A percentile compares a stretch with the other conserved stretches of the same genome.
These are phyloP conservation scores for Molanna angustata DNA, from an alignment of 2,888 invertebrate genomes.

Conservation along the genomic window DNA sequence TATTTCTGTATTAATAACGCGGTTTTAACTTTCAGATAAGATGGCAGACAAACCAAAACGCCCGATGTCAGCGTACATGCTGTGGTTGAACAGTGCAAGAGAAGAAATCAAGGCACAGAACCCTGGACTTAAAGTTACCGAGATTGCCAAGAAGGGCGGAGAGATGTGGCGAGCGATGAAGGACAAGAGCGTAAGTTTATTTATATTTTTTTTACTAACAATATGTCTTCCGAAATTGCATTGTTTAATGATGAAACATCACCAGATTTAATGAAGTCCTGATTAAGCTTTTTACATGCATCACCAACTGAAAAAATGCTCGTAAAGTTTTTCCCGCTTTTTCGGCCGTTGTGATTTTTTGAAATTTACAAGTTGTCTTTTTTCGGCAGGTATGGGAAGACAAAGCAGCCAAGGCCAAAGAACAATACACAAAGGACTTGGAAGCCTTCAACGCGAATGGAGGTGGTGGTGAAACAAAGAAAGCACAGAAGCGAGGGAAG, in stretches of 20 bases:
- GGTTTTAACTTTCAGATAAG: slow-evolving; percentile 37
- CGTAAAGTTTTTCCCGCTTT: neutral
- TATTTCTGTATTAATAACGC: neutral
- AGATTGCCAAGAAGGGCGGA: slow-evolving; percentile 92
- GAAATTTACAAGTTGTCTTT: slow-evolving; percentile 2
- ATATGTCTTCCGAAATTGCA: neutral
- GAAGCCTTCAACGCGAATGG: slow-evolving; percentile 85
- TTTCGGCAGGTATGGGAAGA: slow-evolving; percentile 80
- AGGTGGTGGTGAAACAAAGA: slow-evolving; percentile 56
- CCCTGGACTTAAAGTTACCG: slow-evolving; percentile 89
- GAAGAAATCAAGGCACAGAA: slow-evolving; percentile 85
- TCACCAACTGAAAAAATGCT: slow-evolving; percentile 25
- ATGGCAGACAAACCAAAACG: slow-evolving; percentile 91
- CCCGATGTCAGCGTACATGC: slow-evolving; percentile 89
- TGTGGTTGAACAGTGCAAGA: slow-evolving; percentile 90
- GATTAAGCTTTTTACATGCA: slow-evolving; percentile 27
- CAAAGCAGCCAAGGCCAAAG: slow-evolving; percentile 84
- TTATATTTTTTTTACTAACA: slow-evolving; percentile 3
- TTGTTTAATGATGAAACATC: slow-evolving; percentile 23
- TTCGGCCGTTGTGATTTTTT: neutral
- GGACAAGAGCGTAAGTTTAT: slow-evolving; percentile 73
- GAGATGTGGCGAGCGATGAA: slow-evolving; percentile 92
- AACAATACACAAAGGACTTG: slow-evolving; percentile 84
- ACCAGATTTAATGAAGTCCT: slow-evolving; percentile 20
- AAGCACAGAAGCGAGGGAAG: slow-evolving; percentile 59